Evolutionary conservation across 1,140 invertebrate species (phyloP).

Genomic region (Mycetomoellerius zeteki): DNA sequence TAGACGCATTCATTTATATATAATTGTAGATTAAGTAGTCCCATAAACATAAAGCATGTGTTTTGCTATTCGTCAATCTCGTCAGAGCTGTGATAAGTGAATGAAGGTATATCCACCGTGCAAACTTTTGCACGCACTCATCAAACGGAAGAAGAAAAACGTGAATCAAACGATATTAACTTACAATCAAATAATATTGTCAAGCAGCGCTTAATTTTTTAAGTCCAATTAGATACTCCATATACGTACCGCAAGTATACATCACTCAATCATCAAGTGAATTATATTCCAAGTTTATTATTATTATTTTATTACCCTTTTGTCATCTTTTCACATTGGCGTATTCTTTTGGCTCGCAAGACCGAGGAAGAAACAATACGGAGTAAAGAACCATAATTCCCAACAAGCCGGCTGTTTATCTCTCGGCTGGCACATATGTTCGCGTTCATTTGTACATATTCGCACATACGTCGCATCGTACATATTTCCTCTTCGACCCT

Average conservation of each 20-base stretch:
- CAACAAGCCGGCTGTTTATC: constrained; percentile 32
- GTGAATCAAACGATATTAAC: background rate
- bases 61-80: constrained; percentile 24
- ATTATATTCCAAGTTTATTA: constrained; percentile 4
- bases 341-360: background rate
- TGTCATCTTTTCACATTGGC: background rate
- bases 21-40: constrained; percentile 40
- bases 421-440: constrained; percentile 33
- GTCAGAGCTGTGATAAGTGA: background rate
- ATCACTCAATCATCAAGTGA: background rate
- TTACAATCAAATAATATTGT: too few relatives aligned
- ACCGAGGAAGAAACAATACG: background rate
- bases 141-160: background rate
- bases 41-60: constrained; percentile 16
- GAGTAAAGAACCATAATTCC: constrained; percentile 1
- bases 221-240: background rate
- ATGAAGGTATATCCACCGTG: background rate
- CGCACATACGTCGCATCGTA: constrained; percentile 22
- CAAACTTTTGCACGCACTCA: background rate
- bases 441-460: constrained; percentile 46
- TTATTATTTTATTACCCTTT: background rate
- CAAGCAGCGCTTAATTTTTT: background rate
- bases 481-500: background rate
- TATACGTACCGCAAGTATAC: background rate
- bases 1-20: constrained; percentile 40